phyloP scores from a whole-genome alignment of 2,113 vertebrate genomes.

The Centropristis striata region DNA sequence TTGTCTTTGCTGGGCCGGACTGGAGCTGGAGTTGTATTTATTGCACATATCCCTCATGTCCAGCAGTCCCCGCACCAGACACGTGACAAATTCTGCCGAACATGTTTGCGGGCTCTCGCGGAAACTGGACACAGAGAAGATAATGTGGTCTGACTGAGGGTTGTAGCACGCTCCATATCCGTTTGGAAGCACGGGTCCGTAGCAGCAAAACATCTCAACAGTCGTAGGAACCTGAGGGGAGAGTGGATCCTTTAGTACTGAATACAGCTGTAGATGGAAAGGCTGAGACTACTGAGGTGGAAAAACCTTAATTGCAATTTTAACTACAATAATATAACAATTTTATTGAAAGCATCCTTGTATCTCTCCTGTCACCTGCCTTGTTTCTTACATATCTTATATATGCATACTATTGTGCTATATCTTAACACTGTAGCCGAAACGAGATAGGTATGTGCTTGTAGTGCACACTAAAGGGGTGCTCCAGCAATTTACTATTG shows the following conservation, averaged over 20 bases:
- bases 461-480: background rate
- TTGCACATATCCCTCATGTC: conserved; percentile 91
- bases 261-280: background rate
- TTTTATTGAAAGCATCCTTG: background rate
- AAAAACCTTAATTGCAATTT: conserved; percentile 1
- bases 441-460: background rate
- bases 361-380: background rate
- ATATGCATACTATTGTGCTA: no score
- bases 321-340: background rate
- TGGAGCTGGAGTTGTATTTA: conserved; percentile 55
- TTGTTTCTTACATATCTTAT: background rate
- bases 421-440: background rate
- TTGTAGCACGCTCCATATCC: conserved; percentile 97
- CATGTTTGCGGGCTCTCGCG: conserved; percentile 89
- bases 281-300: background rate
- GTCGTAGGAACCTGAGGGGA: conserved; percentile 92
- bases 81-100: conserved; percentile 88
- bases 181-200: conserved; percentile 93
- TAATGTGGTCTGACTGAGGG: conserved; percentile 91
- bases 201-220: conserved; percentile 97
- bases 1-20: conserved; percentile 17
- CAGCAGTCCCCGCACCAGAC: conserved; percentile 88
- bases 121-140: conserved; percentile 97
- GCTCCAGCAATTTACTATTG: background rate
- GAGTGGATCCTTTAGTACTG: conserved; percentile 18